phyloP scores from a whole-genome alignment of 2,113 vertebrate species.

The Oreotrochilus melanogaster region DNA sequence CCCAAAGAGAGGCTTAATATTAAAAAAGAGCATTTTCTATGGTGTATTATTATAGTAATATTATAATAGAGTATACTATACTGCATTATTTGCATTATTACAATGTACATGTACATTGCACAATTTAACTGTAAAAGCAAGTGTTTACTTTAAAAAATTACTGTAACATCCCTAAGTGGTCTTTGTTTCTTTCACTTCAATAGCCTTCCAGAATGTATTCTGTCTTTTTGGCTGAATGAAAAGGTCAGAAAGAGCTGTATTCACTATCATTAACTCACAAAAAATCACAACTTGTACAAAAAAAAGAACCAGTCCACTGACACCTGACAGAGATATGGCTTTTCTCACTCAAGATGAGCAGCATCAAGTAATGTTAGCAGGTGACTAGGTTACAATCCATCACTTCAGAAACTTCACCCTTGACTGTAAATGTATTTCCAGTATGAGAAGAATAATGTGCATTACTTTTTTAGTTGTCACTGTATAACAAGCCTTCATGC shows the following conservation, averaged over 20 bases:
- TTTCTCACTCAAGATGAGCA: not conserved
- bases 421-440: not conserved
- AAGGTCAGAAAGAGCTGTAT: not conserved
- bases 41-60: not conserved
- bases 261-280: not conserved
- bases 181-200: not conserved
- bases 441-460: rapidly evolving
- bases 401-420: not conserved
- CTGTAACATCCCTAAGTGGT: not conserved
- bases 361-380: not conserved
- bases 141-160: not conserved
- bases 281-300: not conserved
- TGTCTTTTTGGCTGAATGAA: not conserved
- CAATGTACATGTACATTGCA: not conserved
- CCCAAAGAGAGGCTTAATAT: not conserved
- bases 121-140: not conserved
- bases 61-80: not conserved
- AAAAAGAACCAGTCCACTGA: not conserved
- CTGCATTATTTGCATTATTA: not conserved
- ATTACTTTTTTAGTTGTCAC: not conserved
- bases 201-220: not conserved
- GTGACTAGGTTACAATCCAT: not conserved
- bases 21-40: not conserved
- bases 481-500: rapidly evolving
- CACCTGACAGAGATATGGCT: not conserved